phyloP scores from a whole-genome alignment of 1,140 invertebrate species.

The Heliconius congener region DNA sequence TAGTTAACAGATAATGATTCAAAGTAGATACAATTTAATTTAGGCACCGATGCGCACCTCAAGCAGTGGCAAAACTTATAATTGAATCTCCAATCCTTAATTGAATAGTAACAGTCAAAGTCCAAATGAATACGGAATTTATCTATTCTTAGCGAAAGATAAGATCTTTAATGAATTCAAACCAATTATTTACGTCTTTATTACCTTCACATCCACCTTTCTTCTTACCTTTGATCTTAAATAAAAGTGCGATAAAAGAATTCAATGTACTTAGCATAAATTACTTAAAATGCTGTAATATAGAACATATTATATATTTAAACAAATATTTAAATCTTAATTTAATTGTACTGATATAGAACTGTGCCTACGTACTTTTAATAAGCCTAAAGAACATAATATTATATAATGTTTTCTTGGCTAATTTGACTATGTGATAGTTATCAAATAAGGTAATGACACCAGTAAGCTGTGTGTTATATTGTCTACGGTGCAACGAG shows the following conservation, averaged over 20 bases:
- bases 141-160: slow-evolving; percentile 36
- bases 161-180: slow-evolving; percentile 23
- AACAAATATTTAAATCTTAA: no score
- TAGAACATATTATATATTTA: no score
- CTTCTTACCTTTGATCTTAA: slow-evolving; percentile 4
- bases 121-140: slow-evolving; percentile 52
- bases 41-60: slow-evolving; percentile 51
- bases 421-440: no score
- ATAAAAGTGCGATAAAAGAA: background rate
- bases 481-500: no score
- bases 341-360: no score
- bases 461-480: no score
- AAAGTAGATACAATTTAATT: slow-evolving; percentile 53
- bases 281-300: background rate
- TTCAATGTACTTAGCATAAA: background rate
- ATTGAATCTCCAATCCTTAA: slow-evolving; percentile 65
- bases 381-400: no score
- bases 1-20: slow-evolving; percentile 47
- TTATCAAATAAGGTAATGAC: no score
- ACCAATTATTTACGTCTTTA: slow-evolving; percentile 18
- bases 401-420: no score
- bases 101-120: slow-evolving; percentile 65
- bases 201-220: slow-evolving; percentile 10
- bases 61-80: slow-evolving; percentile 60
- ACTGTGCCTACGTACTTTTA: no score